Percentiles rank a stretch among this genome's conserved stretches.
phyloP scores from a whole-genome alignment of 2,888 invertebrate genomes.

The Rugalucina vietnamica region DNA sequence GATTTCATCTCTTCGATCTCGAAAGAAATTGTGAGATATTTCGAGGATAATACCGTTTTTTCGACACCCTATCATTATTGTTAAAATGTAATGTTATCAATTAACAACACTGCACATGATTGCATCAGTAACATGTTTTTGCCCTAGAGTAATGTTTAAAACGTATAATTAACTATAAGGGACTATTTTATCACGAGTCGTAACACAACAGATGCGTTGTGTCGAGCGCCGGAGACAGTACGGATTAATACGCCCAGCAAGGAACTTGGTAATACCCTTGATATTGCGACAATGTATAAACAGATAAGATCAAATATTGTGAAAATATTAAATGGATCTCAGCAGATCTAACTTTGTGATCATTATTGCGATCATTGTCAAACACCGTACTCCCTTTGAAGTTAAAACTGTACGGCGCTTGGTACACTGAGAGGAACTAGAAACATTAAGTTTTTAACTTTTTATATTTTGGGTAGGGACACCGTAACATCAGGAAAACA shows the following conservation, averaged over 20 bases:
- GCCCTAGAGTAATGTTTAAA: background rate
- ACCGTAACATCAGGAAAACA: too few species aligned
- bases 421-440: too few species aligned
- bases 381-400: background rate
- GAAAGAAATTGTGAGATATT: constrained; percentile 6
- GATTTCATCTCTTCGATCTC: background rate
- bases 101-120: constrained; percentile 3
- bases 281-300: background rate
- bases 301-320: background rate
- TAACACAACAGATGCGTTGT: constrained; percentile 5
- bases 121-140: constrained; percentile 26
- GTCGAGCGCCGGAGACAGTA: background rate
- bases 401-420: background rate
- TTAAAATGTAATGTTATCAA: constrained; percentile 26
- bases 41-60: constrained; percentile 7
- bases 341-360: background rate
- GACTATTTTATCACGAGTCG: background rate
- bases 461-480: too few species aligned
- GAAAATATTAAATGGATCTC: background rate
- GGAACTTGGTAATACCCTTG: constrained; percentile 12
- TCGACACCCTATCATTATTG: constrained; percentile 22
- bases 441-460: too few species aligned
- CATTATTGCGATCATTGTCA: background rate
- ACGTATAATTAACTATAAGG: background rate
- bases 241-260: constrained; percentile 33